These are phyloP conservation scores for Gavialis gangeticus DNA, from an alignment of 2,113 vertebrate species.

Conservation along the genomic window DNA sequence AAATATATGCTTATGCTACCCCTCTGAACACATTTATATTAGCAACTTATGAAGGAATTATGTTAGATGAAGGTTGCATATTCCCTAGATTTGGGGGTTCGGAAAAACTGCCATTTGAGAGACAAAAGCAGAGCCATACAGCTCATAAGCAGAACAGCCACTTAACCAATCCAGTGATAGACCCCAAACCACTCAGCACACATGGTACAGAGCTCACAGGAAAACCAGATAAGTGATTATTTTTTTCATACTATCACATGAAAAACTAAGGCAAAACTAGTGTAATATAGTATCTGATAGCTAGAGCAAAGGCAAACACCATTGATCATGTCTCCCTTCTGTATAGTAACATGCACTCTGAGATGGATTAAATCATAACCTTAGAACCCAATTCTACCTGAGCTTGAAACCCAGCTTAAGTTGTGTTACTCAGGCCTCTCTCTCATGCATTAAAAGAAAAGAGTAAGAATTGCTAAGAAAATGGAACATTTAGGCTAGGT, in stretches of 20 bases:
- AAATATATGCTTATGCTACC: neutral
- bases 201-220: neutral
- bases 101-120: neutral
- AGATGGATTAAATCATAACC: neutral
- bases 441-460: neutral
- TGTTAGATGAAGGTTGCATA: constrained; percentile 4
- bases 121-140: neutral
- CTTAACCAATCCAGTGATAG: neutral
- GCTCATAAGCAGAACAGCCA: neutral
- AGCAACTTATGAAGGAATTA: neutral
- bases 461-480: neutral
- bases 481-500: no score
- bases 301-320: neutral
- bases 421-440: neutral
- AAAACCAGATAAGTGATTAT: neutral
- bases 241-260: neutral
- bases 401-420: neutral
- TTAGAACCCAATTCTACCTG: neutral
- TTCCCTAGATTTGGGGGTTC: neutral
- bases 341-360: neutral
- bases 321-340: neutral
- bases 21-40: neutral
- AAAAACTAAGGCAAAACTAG: neutral
- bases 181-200: neutral
- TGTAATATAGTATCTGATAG: neutral